Conservation (phyloP, 37 sponge, comb jelly and placozoan genomes). For the Haliclona indistincta region DNA sequence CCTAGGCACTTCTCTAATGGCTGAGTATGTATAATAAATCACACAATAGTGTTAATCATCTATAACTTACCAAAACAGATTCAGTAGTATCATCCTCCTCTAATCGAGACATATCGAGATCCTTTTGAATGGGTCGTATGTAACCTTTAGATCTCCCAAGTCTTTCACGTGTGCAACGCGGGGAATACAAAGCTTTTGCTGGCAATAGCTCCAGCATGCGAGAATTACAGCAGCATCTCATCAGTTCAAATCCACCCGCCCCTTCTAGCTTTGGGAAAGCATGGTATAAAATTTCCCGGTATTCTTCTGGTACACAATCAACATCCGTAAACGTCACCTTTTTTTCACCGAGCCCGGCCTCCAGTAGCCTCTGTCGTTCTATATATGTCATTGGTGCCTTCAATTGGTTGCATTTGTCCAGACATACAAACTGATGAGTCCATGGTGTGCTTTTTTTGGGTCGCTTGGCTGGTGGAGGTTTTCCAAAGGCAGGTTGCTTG, state of each 20-base stretch:
- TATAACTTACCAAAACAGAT: background rate
- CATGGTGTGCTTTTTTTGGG: slow-evolving; percentile 1
- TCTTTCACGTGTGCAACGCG: slow-evolving; percentile 8
- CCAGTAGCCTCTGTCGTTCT: slow-evolving; percentile 14
- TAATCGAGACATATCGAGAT: background rate
- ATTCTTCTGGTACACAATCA: too few species aligned
- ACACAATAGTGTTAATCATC: background rate
- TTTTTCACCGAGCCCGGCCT: slow-evolving; percentile 36
- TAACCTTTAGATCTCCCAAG: slow-evolving; percentile 22
- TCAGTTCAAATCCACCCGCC: slow-evolving; percentile 36
- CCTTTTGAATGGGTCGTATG: slow-evolving; percentile 39
- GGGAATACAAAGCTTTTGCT: slow-evolving; percentile 11
- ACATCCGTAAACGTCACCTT: slow-evolving; percentile 3
- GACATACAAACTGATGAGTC: slow-evolving; percentile 28
- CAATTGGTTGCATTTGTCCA: background rate
- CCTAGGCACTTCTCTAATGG: background rate
- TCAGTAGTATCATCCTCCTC: background rate
- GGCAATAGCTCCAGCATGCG: slow-evolving; percentile 24
- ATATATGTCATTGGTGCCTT: slow-evolving; percentile 12
- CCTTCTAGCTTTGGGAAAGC: slow-evolving; percentile 25
- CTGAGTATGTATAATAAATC: background rate
- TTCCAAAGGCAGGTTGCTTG: too few species aligned
- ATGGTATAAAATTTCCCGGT: too few species aligned
- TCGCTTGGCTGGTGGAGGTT: too few species aligned
- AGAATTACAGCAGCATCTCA: slow-evolving; percentile 33